phyloP scores from a whole-genome alignment of 2,888 invertebrate genomes.

The Microdon myrmicae region DNA sequence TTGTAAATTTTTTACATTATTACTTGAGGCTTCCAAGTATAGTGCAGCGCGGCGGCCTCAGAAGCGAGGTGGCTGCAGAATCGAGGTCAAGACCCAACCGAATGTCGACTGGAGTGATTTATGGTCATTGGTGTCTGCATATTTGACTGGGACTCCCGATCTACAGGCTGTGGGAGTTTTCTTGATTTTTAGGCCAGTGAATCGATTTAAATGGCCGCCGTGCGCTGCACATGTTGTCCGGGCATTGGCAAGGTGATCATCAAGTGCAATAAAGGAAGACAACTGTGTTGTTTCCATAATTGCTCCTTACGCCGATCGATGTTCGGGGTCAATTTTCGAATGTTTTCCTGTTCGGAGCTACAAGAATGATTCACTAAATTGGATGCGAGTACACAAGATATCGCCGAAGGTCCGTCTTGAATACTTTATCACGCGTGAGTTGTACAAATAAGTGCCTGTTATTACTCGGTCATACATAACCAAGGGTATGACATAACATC shows the following conservation, averaged over 20 bases:
- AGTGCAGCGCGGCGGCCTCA: constrained; percentile 6
- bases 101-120: constrained; percentile 49
- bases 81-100: constrained; percentile 42
- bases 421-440: too few species aligned
- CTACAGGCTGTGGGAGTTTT: constrained; percentile 42
- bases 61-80: constrained; percentile 38
- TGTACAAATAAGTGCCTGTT: too few species aligned
- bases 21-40: constrained; percentile 11
- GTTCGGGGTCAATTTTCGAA: too few species aligned
- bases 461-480: too few species aligned
- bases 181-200: constrained; percentile 3
- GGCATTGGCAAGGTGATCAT: constrained; percentile 20
- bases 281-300: too few species aligned
- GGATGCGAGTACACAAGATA: too few species aligned
- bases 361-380: too few species aligned
- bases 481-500: too few species aligned
- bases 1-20: constrained; percentile 35
- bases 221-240: constrained; percentile 11
- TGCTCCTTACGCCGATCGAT: too few species aligned
- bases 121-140: constrained; percentile 28
- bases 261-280: constrained; percentile 34
- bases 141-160: constrained; percentile 25
- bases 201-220: constrained; percentile 9
- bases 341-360: too few species aligned
- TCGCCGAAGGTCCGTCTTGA: too few species aligned